Base-by-base conservation (phyloP, 1,140 invertebrate species). In the Drosophila erecta region DNA sequence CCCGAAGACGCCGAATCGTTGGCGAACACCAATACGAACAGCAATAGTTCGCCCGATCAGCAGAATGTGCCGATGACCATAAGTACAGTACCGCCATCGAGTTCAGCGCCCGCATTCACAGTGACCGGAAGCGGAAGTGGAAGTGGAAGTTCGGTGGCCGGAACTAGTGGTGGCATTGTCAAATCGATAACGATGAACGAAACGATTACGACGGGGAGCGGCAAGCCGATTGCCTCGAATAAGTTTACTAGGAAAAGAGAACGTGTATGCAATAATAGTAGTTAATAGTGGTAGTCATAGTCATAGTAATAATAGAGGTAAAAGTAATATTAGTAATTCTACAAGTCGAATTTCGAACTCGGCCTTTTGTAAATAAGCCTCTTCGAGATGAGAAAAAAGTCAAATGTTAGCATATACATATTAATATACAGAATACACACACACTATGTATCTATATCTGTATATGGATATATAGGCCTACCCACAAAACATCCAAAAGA, bases 221-320 rank as follows among this genome's bases (percentile, higher is more conserved):
- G 40, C 27, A 56, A 15, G 12, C 27, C 40, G 59, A 46, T 40
- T 38, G 60, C 46, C 38, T 61, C 57, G 43, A 91, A 91, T 91
- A 91, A 91, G 76, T 91, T 89, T 90, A 91, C 90, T 79, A 90
- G 90, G 49, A 91, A 91, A 62, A 80, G 90, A 81, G 86, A 91
- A 90, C 90, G 90, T 87, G 86, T 91, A 73, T 91, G 90, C 79
- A 91, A 91, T 87, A 91, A 90, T 81, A 91, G 90, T 81, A 87
- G 85, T 89, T 51, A 89, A 89, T 87, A 87, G 75, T 78, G 41
- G 49, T 77, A 85, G 46, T 60, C 46, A 58, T 85, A 86, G 61
- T 74, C 60, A 60, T 87, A 87, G 64, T 56, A 83, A 57, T 76
- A 76, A 66, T 75, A 75, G 72, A 30, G 51, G 40, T 87, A 87